Evolutionary conservation across 2,888 invertebrate species (phyloP).

Genomic region (Archips crataeganus): DNA sequence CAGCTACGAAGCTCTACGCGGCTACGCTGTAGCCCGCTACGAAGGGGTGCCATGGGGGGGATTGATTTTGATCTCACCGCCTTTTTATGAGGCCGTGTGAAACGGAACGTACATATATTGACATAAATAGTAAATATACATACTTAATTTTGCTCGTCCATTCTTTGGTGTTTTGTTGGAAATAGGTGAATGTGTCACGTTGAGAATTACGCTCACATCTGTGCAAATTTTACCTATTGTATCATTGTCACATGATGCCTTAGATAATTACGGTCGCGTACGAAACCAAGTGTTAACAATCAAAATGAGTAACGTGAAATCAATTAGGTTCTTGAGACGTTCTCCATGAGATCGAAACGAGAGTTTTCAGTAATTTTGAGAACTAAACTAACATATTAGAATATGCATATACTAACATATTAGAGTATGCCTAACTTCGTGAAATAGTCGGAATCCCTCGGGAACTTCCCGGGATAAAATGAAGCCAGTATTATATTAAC

Average conservation of each 20-base stretch:
- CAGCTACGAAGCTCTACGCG: constrained; percentile 25
- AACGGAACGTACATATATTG: neutral
- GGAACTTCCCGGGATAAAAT: no score
- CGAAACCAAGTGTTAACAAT: neutral
- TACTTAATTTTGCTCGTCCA: neutral
- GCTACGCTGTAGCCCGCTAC: constrained; percentile 29
- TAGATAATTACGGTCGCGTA: neutral
- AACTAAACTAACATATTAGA: no score
- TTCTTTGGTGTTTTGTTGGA: neutral
- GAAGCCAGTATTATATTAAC: no score
- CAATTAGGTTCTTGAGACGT: no score
- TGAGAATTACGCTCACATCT: neutral
- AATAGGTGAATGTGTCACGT: neutral
- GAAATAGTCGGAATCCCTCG: no score
- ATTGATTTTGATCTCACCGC: constrained; percentile 21
- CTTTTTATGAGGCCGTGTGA: constrained; percentile 17
- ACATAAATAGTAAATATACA: neutral
- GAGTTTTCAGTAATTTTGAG: no score
- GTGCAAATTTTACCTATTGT: constrained; percentile 4
- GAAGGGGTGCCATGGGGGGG: constrained; percentile 12
- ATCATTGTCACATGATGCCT: neutral
- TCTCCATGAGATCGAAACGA: no score
- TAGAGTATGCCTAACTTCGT: no score
- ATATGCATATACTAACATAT: no score
- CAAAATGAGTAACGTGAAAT: no score